phyloP scores from a whole-genome alignment of 2,888 invertebrate genomes.

The Drosophila anomelani region DNA sequence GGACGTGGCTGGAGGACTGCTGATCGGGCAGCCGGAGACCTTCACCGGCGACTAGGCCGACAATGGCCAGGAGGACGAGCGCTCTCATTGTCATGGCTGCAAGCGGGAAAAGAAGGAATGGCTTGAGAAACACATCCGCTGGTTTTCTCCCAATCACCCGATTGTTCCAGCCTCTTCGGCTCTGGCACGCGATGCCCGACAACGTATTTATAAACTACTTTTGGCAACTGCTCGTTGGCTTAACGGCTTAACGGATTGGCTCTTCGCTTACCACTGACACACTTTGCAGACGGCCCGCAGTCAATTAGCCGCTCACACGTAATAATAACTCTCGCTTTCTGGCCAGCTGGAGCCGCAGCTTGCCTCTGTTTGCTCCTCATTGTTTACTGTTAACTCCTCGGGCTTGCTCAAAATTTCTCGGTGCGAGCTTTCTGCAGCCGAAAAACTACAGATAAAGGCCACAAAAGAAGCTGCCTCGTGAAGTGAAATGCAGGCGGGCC shows the following conservation, averaged over 20 bases:
- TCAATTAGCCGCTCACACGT: slow-evolving; percentile 69
- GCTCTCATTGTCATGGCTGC: slow-evolving; percentile 65
- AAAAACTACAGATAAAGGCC: slow-evolving; percentile 32
- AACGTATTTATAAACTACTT: slow-evolving; percentile 22
- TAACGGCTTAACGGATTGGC: slow-evolving; percentile 48
- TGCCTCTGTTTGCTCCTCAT: slow-evolving; percentile 19
- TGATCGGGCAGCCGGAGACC: slow-evolving; percentile 86
- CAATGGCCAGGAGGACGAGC: slow-evolving; percentile 84
- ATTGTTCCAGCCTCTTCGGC: slow-evolving; percentile 52
- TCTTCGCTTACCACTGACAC: slow-evolving; percentile 57
- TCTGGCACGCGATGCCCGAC: slow-evolving; percentile 25
- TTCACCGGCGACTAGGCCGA: slow-evolving; percentile 86
- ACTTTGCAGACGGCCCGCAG: slow-evolving; percentile 40
- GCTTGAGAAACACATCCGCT: slow-evolving; percentile 60
- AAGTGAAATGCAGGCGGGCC: slow-evolving; percentile 71
- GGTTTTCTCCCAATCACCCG: slow-evolving; percentile 61
- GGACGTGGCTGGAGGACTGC: slow-evolving; percentile 72
- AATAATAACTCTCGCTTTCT: slow-evolving; percentile 76
- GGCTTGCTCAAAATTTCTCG: slow-evolving; percentile 49
- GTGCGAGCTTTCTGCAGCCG: slow-evolving; percentile 55
- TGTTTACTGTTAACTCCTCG: slow-evolving; percentile 35
- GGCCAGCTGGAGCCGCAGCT: slow-evolving; percentile 31
- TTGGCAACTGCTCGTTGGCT: slow-evolving; percentile 58
- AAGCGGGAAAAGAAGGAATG: slow-evolving; percentile 67
- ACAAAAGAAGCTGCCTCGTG: slow-evolving; percentile 23